A percentile compares a stretch with the other conserved stretches of the same genome.
phyloP scores from a whole-genome alignment of 2,888 invertebrate species.

The Unio pictorum region DNA sequence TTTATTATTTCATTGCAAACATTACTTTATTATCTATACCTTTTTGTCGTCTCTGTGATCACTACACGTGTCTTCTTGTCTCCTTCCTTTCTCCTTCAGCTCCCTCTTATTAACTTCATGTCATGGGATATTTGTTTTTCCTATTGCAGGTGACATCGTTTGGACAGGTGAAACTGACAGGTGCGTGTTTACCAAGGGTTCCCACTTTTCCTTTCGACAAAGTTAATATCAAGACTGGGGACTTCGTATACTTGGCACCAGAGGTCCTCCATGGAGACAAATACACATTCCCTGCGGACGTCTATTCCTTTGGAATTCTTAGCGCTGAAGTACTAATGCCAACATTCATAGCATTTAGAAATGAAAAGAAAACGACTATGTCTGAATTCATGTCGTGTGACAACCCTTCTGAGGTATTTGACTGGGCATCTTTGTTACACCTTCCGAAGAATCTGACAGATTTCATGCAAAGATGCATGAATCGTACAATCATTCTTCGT shows the following conservation, averaged over 20 bases:
- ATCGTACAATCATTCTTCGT: not conserved
- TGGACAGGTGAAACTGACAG: slow-evolving; percentile 50
- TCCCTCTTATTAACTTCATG: not conserved
- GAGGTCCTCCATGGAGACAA: slow-evolving; percentile 56
- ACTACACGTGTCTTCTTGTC: not conserved
- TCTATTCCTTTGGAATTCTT: slow-evolving; percentile 50
- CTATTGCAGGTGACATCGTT: slow-evolving; percentile 27
- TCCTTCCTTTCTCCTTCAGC: not conserved
- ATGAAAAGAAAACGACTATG: slow-evolving; percentile 20
- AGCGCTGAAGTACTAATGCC: slow-evolving; percentile 25
- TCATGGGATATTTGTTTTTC: not conserved
- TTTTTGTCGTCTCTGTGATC: not conserved
- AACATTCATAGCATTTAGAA: slow-evolving; percentile 8
- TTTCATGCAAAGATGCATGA: slow-evolving; percentile 12
- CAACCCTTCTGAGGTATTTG: slow-evolving; percentile 29
- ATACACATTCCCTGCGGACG: slow-evolving; percentile 56
- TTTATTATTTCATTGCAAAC: not conserved
- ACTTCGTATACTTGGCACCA: slow-evolving; percentile 60
- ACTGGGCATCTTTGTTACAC: not conserved
- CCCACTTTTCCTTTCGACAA: slow-evolving; percentile 42
- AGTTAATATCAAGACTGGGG: slow-evolving; percentile 30
- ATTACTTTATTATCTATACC: not conserved
- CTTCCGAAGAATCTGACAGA: not conserved
- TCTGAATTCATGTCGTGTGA: slow-evolving; percentile 20
- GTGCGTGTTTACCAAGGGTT: slow-evolving; percentile 52